Percentiles rank a stretch among this genome's conserved stretches.
Conservation (phyloP, 2,888 invertebrate genomes). For the Trichopoda pennipes region DNA sequence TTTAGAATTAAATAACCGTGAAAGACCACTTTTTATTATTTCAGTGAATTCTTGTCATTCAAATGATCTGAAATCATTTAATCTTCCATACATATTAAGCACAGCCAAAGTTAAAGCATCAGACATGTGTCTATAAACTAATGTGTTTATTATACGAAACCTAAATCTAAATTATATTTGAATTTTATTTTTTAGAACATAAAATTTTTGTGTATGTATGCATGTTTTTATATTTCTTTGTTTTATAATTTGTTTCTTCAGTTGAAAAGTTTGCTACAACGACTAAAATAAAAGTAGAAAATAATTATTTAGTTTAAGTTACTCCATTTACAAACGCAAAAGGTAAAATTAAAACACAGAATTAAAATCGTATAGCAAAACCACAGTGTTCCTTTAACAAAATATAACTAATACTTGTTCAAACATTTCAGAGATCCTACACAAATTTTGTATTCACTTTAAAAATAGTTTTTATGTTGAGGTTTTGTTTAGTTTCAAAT, state of each 20-base stretch:
- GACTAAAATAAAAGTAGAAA: constrained; percentile 2
- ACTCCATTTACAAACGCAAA: constrained; percentile 17
- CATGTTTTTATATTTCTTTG: constrained; percentile 23
- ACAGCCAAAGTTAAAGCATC: neutral
- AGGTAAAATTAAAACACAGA: too few species aligned
- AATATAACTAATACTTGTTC: constrained; percentile 28
- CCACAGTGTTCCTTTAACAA: constrained; percentile 15
- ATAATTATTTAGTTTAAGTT: constrained; percentile 61
- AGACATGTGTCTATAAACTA: neutral
- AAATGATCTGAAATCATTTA: neutral
- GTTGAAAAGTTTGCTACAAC: constrained; percentile 4
- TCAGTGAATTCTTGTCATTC: neutral
- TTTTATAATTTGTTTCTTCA: constrained; percentile 9
- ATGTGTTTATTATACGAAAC: neutral
- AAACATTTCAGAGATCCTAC: constrained; percentile 42
- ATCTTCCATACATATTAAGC: neutral
- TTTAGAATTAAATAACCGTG: too few species aligned
- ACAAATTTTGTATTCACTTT: constrained; percentile 25
- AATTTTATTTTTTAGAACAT: constrained; percentile 62
- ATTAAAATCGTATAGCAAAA: neutral
- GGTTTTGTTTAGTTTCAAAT: constrained; percentile 60
- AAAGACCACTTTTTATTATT: too few species aligned
- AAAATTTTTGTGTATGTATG: constrained; percentile 38
- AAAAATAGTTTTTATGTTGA: constrained; percentile 44
- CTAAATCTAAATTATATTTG: constrained; percentile 41